Evolutionary conservation across 2,113 vertebrate genomes (phyloP), one percentile per base, ranked within the genome.

Genomic region (Peromyscus californicus): DNA sequence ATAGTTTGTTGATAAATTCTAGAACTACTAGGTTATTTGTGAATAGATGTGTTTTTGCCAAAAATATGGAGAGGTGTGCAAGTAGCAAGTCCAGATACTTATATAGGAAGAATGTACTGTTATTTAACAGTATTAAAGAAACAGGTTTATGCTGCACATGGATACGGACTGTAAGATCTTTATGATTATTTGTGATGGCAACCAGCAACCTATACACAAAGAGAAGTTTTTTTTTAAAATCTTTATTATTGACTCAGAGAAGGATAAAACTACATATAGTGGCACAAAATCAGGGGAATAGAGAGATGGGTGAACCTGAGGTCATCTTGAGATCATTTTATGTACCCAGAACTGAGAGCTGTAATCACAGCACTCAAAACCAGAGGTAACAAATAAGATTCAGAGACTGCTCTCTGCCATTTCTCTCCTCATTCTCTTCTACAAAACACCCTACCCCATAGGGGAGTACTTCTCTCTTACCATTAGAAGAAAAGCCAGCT

Each of bases 211-310:
- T 95, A 74, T 29, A 85, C 74, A 57, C 24, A 45, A 59, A 95
- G 65, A 21, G 17, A 76, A 45, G 31, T 69, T 82, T 48, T 48
- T 48, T 48, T 31, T 61, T 59, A 83, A 91, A 67, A 82, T 33
- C 82, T 93, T 67, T 89, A 39, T 39, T 67, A 24, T 31, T n/a
- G 80, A 61, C 93, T 96, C 86, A 89, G 6, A 89, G 65, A 89
- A 92, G 65, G 87, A 83, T 63, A 42, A 70, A 93, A 54, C 7
- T 26, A 57, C 2, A 10, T 48, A 29, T 24, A 83, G 57, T n/a
- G 59, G 67, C 19, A n/a, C 8, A 5, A 83, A 89, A 33, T 57
- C 54, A 69, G 19, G 17, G 72, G 9, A 36, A 10, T 51, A 93
- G 48, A 31, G 29, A 4, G 24, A 63, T 13, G 51, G 42, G 67